Conservation (phyloP, 2,888 invertebrate species). For the Xanthorhoe designata region DNA sequence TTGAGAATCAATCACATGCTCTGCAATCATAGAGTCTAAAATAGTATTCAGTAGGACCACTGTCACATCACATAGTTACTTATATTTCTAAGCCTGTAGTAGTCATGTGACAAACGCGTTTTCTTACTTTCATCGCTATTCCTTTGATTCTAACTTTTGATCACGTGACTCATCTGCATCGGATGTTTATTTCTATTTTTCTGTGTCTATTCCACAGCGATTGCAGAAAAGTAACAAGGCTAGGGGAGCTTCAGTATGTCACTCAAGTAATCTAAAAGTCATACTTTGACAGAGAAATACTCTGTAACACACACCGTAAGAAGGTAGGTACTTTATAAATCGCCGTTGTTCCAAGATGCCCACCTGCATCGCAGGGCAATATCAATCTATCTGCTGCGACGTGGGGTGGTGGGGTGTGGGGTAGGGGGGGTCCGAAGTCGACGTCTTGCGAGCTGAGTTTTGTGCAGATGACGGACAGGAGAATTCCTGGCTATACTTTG, state of each 20-base stretch:
- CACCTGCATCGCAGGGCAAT: constrained; percentile 78
- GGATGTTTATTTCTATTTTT: too few relatives aligned
- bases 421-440: constrained; percentile 56
- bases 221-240: too few relatives aligned
- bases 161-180: too few relatives aligned
- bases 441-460: constrained; percentile 80
- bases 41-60: too few relatives aligned
- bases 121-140: too few relatives aligned
- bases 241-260: not conserved
- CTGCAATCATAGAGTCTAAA: too few relatives aligned
- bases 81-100: too few relatives aligned
- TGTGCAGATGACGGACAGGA: constrained; percentile 73
- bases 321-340: constrained; percentile 53
- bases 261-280: constrained; percentile 21
- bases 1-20: too few relatives aligned
- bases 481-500: constrained; percentile 3
- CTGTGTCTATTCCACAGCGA: too few relatives aligned
- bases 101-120: too few relatives aligned
- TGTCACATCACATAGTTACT: too few relatives aligned
- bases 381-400: constrained; percentile 78
- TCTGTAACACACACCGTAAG: constrained; percentile 34
- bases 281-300: constrained; percentile 12
- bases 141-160: too few relatives aligned
- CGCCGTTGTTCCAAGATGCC: constrained; percentile 74
- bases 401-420: constrained; percentile 47